Evolutionary conservation across 2,888 invertebrate species (phyloP).

Genomic region (Polia nebulosa): DNA sequence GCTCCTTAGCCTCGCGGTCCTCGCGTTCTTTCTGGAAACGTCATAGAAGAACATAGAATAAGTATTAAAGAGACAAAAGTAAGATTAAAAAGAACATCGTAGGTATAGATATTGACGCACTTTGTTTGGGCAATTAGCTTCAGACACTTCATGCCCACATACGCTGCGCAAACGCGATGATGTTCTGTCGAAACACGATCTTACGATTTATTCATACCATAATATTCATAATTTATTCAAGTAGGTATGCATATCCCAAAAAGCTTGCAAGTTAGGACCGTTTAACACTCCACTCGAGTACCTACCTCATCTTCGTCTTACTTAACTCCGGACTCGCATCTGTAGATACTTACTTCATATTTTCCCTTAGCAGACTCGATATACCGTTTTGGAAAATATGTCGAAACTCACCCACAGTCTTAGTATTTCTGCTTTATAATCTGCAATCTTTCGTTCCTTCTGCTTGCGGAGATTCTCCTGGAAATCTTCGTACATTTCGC

Average conservation of each 20-base stretch:
- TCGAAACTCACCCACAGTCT: constrained; percentile 86
- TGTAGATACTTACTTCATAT: too few species aligned
- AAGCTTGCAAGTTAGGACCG: not conserved
- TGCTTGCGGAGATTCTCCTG: constrained; percentile 80
- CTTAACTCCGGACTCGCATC: not conserved
- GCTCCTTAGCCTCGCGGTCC: constrained; percentile 78
- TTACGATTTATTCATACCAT: not conserved
- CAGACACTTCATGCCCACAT: not conserved
- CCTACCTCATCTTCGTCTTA: too few species aligned
- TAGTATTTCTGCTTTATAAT: constrained; percentile 85
- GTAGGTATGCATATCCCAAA: not conserved
- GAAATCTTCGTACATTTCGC: constrained; percentile 86
- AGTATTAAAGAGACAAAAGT: too few species aligned
- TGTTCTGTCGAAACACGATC: not conserved
- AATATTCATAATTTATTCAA: not conserved
- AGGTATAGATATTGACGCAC: too few species aligned
- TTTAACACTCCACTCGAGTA: too few species aligned
- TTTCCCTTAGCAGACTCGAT: too few species aligned
- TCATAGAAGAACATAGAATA: not conserved
- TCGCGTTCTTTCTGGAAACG: constrained; percentile 80
- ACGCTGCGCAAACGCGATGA: not conserved
- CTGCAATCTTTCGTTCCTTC: constrained; percentile 80
- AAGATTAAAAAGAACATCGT: too few species aligned
- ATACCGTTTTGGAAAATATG: too few species aligned
- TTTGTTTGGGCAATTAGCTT: too few species aligned